Evolutionary conservation across 2,113 vertebrate genomes (phyloP).

Genomic region (Tamias sibiricus): DNA sequence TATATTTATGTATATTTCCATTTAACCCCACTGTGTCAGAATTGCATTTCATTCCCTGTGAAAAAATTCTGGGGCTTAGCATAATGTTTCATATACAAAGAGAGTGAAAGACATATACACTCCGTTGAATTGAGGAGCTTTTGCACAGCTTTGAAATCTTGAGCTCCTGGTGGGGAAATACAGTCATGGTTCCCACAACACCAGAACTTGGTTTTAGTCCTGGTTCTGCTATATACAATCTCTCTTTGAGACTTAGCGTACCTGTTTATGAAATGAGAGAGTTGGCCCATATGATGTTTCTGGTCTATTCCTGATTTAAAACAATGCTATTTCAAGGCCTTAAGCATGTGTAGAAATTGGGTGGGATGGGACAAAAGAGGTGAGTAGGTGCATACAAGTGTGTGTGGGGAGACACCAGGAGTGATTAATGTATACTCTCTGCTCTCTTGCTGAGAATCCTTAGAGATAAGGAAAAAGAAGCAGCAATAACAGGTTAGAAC

Average conservation of each 20-base stretch:
- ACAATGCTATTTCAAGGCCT: not conserved
- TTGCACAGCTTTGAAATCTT: not conserved
- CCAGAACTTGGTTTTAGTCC: not conserved
- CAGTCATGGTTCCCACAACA: not conserved
- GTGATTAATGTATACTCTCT: not conserved
- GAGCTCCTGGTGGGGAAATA: not conserved
- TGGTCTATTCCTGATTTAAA: not conserved
- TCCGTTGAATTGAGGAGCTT: not conserved
- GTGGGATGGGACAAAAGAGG: not conserved
- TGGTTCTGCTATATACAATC: not conserved
- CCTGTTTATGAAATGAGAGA: not conserved
- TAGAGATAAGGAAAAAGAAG: conserved; percentile 14
- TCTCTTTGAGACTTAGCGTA: not conserved
- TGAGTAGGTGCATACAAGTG: not conserved
- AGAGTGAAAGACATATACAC: not conserved
- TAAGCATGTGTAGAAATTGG: not conserved
- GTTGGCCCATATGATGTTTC: not conserved
- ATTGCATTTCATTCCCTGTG: not conserved
- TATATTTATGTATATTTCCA: not conserved
- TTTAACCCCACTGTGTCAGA: not conserved
- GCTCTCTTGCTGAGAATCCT: conserved; percentile 1
- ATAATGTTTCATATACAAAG: not conserved
- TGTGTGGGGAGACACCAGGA: not conserved
- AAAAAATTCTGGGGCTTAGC: not conserved
- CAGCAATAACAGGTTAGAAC: conserved; percentile 28